These are phyloP conservation scores for Onchidella celtica DNA, from an alignment of 2,888 invertebrate genomes.

Conservation along the genomic window DNA sequence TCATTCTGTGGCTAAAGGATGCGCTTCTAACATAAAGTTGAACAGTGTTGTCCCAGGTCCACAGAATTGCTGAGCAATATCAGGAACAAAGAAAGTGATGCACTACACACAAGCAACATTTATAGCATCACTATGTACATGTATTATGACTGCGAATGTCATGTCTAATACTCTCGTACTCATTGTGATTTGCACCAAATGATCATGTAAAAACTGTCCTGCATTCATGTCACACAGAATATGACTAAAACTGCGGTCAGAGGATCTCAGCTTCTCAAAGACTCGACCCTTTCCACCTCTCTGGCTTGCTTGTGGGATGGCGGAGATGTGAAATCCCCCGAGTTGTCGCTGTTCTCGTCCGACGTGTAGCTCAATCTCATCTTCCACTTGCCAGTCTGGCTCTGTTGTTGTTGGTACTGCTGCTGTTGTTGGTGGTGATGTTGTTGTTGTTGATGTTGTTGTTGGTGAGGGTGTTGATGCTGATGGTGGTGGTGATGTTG, in stretches of 20 bases:
- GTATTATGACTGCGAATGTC: too few relatives aligned
- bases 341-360: conserved; percentile 63
- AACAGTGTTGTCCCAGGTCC: too few relatives aligned
- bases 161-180: too few relatives aligned
- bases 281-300: conserved; percentile 17
- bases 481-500: conserved; percentile 21
- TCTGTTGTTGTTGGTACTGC: conserved; percentile 31
- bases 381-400: conserved; percentile 54
- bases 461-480: conserved; percentile 31
- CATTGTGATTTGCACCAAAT: too few relatives aligned
- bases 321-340: conserved; percentile 57
- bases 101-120: too few relatives aligned
- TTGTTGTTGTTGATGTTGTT: conserved; percentile 29
- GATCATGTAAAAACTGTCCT: too few relatives aligned
- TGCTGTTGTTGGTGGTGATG: conserved; percentile 18
- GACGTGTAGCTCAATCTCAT: conserved; percentile 59
- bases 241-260: too few relatives aligned
- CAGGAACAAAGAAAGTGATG: too few relatives aligned
- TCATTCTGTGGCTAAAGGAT: too few relatives aligned
- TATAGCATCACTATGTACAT: too few relatives aligned
- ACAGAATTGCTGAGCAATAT: too few relatives aligned
- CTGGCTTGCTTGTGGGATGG: conserved; percentile 44
- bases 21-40: too few relatives aligned
- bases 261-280: conserved; percentile 33
- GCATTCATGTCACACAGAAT: conserved; percentile 19